Evolutionary conservation across 2,113 vertebrate genomes (phyloP).

Genomic region (Nycticryphes semicollaris): DNA sequence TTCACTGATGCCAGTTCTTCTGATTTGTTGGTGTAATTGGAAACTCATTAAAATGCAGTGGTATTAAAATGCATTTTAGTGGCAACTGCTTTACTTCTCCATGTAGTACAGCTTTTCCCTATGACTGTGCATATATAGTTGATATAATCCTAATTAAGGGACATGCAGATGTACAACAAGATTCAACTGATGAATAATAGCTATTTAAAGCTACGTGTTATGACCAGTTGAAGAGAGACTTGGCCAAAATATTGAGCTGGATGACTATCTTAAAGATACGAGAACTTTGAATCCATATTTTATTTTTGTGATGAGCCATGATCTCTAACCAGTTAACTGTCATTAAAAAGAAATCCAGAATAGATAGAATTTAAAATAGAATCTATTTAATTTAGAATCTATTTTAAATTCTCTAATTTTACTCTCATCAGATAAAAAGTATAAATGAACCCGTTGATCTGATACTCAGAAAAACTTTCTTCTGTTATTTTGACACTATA

Average conservation of each 20-base stretch:
- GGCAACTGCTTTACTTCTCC: neutral
- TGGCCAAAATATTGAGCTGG: neutral
- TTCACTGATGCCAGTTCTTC: neutral
- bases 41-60: neutral
- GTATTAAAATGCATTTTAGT: neutral
- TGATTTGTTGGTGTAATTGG: neutral
- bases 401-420: neutral
- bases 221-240: neutral
- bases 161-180: neutral
- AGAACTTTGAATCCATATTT: neutral
- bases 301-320: neutral
- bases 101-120: neutral
- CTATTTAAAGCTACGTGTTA: neutral
- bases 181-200: neutral
- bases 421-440: neutral
- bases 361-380: too few relatives aligned
- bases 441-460: neutral
- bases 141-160: neutral
- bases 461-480: neutral
- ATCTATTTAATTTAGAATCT: too few relatives aligned
- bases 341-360: neutral
- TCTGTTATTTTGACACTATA: neutral
- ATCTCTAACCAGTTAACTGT: neutral
- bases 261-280: neutral
- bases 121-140: neutral